phyloP scores from a whole-genome alignment of 2,113 vertebrate species.

The Coturnix japonica region DNA sequence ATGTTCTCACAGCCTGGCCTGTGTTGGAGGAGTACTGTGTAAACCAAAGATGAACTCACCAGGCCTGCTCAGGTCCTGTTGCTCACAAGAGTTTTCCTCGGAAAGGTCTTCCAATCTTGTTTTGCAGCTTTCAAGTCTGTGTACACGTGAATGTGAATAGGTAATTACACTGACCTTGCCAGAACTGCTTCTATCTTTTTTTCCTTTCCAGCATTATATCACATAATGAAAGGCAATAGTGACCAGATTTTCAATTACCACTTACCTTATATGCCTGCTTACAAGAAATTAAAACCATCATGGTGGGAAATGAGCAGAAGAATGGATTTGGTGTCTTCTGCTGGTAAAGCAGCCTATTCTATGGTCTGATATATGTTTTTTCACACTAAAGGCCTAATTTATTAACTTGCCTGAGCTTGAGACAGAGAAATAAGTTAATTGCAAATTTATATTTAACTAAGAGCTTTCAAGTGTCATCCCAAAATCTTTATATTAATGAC shows the following conservation, averaged over 20 bases:
- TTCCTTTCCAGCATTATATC: background rate
- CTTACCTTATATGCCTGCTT: background rate
- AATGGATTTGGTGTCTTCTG: rapidly evolving
- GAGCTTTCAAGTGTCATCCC: background rate
- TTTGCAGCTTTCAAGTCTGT: background rate
- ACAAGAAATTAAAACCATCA: background rate
- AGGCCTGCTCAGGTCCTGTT: background rate
- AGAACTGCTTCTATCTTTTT: background rate
- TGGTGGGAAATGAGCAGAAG: background rate
- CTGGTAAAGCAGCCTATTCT: background rate
- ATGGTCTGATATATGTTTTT: background rate
- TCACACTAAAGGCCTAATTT: background rate
- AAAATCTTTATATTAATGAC: background rate
- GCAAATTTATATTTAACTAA: background rate
- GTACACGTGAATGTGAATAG: background rate
- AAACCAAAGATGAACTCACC: background rate
- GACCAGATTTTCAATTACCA: background rate
- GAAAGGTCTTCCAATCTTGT: background rate
- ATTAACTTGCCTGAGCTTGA: background rate
- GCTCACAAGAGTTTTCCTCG: background rate
- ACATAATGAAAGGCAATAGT: rapidly evolving
- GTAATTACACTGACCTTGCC: background rate
- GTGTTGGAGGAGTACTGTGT: background rate
- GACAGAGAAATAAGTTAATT: background rate
- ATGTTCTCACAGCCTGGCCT: background rate